A percentile compares a stretch with the other conserved stretches of the same genome.
These are phyloP conservation scores for Electrona antarctica DNA, from an alignment of 2,113 vertebrate genomes.

Conservation along the genomic window DNA sequence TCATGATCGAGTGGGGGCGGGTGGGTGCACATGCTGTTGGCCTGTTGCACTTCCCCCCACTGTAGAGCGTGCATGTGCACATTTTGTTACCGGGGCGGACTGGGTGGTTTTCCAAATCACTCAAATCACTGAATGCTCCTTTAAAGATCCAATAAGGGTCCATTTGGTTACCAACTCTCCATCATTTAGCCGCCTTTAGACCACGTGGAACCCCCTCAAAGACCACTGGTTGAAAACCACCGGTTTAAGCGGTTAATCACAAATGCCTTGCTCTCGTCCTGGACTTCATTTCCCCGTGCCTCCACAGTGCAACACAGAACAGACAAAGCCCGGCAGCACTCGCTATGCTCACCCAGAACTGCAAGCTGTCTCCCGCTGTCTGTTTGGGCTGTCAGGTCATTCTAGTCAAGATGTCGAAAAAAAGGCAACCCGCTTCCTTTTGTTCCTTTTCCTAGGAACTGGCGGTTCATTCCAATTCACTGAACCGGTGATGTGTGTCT, in stretches of 20 bases:
- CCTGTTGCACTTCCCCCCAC: too few species aligned
- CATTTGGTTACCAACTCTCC: too few species aligned
- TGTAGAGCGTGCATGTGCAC: too few species aligned
- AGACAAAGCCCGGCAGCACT: slow-evolving; percentile 37
- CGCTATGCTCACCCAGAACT: slow-evolving; percentile 33
- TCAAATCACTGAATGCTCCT: too few species aligned
- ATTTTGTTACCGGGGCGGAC: too few species aligned
- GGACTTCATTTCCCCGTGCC: slow-evolving; percentile 20
- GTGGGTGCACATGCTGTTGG: too few species aligned
- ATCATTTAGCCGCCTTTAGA: too few species aligned
- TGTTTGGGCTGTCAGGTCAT: slow-evolving; percentile 71
- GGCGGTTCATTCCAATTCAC: slow-evolving; percentile 34
- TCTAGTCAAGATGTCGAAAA: slow-evolving; percentile 61
- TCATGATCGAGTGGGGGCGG: too few species aligned
- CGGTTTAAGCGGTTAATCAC: slow-evolving; percentile 33
- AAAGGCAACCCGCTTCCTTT: slow-evolving; percentile 4
- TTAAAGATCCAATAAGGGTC: too few species aligned
- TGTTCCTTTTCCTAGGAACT: slow-evolving; percentile 1
- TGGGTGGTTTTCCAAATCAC: too few species aligned
- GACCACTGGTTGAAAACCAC: too few species aligned
- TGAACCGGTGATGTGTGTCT: slow-evolving; percentile 37
- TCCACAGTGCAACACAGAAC: slow-evolving; percentile 31
- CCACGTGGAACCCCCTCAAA: too few species aligned
- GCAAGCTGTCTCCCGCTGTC: slow-evolving; percentile 51
- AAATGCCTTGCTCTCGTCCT: slow-evolving; percentile 20